These are phyloP conservation scores for Isaurus tuberculatus DNA, from an alignment of 92 coral and sea anemone genomes.

Conservation along the genomic window DNA sequence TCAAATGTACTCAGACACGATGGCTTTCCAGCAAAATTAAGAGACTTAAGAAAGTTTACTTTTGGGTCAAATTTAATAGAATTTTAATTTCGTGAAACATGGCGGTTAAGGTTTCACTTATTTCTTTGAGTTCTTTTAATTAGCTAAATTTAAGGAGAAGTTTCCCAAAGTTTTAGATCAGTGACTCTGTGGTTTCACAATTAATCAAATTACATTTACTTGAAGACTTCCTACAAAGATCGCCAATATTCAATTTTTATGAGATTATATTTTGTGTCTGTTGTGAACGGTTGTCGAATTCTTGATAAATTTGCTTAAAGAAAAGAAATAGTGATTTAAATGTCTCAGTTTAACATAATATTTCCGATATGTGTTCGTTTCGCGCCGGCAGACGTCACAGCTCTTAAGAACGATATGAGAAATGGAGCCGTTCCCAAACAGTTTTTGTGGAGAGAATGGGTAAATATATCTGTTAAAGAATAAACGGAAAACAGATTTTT, in stretches of 20 bases:
- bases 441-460: slow-evolving; percentile 32
- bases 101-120: slow-evolving; percentile 56
- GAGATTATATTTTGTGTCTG: slow-evolving; percentile 27
- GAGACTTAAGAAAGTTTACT: slow-evolving; percentile 65
- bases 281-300: slow-evolving; percentile 18
- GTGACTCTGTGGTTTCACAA: slow-evolving; percentile 46
- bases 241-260: slow-evolving; percentile 22
- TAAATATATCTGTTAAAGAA: slow-evolving; percentile 31
- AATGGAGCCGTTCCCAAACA: slow-evolving; percentile 16
- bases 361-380: slow-evolving; percentile 33
- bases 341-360: slow-evolving; percentile 37
- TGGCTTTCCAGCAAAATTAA: slow-evolving; percentile 55
- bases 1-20: slow-evolving; percentile 26
- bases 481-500: slow-evolving; percentile 7
- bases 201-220: slow-evolving; percentile 45
- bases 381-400: slow-evolving; percentile 25
- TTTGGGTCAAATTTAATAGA: slow-evolving; percentile 79
- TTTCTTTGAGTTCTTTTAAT: slow-evolving; percentile 65
- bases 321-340: slow-evolving; percentile 6
- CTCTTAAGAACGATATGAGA: slow-evolving; percentile 4
- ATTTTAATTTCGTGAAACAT: slow-evolving; percentile 76
- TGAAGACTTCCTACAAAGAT: slow-evolving; percentile 33
- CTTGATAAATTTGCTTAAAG: slow-evolving; percentile 18
- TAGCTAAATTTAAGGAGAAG: slow-evolving; percentile 63
- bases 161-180: slow-evolving; percentile 40